These are phyloP conservation scores for Neodontobutis hainanensis DNA, from an alignment of 2,113 vertebrate species.

Conservation along the genomic window DNA sequence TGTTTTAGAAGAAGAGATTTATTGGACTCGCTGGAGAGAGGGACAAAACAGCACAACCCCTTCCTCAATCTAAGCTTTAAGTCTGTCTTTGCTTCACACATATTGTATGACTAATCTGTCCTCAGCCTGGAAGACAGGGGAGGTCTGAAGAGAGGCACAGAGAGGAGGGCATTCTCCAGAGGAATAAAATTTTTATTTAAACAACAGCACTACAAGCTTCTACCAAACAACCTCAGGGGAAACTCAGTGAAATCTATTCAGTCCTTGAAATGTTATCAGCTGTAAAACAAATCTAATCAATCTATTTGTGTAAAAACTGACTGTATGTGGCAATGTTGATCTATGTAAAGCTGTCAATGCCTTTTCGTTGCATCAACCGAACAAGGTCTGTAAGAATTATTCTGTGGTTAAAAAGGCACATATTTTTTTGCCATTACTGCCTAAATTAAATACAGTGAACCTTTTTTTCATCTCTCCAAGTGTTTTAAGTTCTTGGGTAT, in stretches of 20 bases:
- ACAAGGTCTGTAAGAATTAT: no score
- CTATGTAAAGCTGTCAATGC: no score
- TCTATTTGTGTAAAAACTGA: no score
- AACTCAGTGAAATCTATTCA: background rate
- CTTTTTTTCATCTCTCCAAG: no score
- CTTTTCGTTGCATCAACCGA: no score
- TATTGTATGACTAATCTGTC: constrained; percentile 52
- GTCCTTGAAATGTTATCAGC: no score
- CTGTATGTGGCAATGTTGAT: no score
- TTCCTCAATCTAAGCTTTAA: constrained; percentile 12
- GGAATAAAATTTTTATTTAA: constrained; percentile 15
- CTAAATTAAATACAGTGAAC: no score
- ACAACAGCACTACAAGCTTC: background rate
- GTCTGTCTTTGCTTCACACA: constrained; percentile 32
- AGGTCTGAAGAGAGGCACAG: constrained; percentile 20
- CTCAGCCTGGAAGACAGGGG: constrained; percentile 21
- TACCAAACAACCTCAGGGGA: background rate
- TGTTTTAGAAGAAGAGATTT: constrained; percentile 46
- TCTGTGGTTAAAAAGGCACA: no score
- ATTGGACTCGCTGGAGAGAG: constrained; percentile 42
- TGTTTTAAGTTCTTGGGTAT: background rate
- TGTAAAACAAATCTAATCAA: no score
- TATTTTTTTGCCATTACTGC: no score
- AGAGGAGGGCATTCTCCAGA: background rate
- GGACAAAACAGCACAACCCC: constrained; percentile 13